Evolutionary conservation across 2,888 invertebrate species (phyloP).

Genomic region (Scelioninae gen. 1): DNA sequence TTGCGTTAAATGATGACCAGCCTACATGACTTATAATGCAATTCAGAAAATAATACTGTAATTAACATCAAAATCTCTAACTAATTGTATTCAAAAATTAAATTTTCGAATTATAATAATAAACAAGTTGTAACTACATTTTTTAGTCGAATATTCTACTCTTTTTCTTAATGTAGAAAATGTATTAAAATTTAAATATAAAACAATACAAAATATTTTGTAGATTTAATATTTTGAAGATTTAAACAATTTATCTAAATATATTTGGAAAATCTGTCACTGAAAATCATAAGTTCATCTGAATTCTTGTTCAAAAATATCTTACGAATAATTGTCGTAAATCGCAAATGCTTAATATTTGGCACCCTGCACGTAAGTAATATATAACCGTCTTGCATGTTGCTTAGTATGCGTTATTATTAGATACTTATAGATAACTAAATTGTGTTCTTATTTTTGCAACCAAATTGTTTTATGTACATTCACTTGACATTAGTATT

Average conservation of each 20-base stretch:
- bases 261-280: too few species aligned
- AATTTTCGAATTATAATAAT: too few species aligned
- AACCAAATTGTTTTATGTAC: conserved; percentile 25
- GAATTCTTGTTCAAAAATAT: conserved; percentile 18
- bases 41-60: too few species aligned
- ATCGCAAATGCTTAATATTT: conserved; percentile 33
- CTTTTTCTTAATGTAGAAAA: too few species aligned
- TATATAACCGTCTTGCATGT: conserved; percentile 50
- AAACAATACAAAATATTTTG: too few species aligned
- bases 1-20: not conserved
- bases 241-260: too few species aligned
- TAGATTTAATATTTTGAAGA: too few species aligned
- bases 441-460: conserved; percentile 34
- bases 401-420: conserved; percentile 37
- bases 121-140: not conserved
- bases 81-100: too few species aligned
- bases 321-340: conserved; percentile 36
- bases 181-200: too few species aligned
- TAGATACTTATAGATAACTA: conserved; percentile 34
- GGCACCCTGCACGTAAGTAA: conserved; percentile 48
- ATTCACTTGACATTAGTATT: not conserved
- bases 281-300: not conserved
- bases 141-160: not conserved
- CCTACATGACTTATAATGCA: not conserved
- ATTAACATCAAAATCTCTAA: not conserved